A percentile compares a stretch with the other conserved stretches of the same genome.
These are phyloP conservation scores for Oscheius sp. DNA, from an alignment of 2,888 invertebrate genomes.

Conservation along the genomic window DNA sequence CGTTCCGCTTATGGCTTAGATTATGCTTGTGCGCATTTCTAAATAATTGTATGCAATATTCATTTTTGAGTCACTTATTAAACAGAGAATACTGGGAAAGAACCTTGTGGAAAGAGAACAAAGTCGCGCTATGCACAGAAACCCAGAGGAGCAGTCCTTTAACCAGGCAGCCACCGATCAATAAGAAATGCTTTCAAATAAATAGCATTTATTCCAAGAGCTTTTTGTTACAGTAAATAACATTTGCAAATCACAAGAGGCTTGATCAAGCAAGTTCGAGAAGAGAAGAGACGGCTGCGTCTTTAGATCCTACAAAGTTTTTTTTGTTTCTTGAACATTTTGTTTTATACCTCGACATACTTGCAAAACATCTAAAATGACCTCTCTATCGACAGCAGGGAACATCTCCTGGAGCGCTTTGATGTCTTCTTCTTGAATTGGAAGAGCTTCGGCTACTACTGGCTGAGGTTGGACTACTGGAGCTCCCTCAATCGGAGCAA, in stretches of 20 bases:
- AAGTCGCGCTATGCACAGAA: too few relatives aligned
- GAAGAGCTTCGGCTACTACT: slow-evolving; percentile 11
- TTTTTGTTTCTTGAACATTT: neutral
- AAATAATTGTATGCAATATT: too few relatives aligned
- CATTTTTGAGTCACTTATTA: too few relatives aligned
- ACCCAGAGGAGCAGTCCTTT: slow-evolving; percentile 19
- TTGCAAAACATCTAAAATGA: slow-evolving; percentile 73
- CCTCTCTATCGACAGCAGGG: slow-evolving; percentile 90
- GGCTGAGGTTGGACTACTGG: slow-evolving; percentile 23
- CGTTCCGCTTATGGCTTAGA: too few relatives aligned
- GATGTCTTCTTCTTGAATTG: slow-evolving; percentile 71
- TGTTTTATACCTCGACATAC: slow-evolving; percentile 35
- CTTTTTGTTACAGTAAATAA: neutral
- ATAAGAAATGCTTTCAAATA: neutral
- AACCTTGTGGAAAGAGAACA: too few relatives aligned
- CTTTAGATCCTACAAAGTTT: slow-evolving; percentile 80
- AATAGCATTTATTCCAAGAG: neutral
- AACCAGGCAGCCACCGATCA: slow-evolving; percentile 9
- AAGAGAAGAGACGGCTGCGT: slow-evolving; percentile 84
- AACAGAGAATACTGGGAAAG: too few relatives aligned
- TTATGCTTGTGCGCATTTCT: too few relatives aligned
- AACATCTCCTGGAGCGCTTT: slow-evolving; percentile 87
- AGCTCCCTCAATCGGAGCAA: slow-evolving; percentile 59
- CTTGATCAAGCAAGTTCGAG: slow-evolving; percentile 20
- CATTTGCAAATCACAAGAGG: neutral